phyloP scores from a whole-genome alignment of 2,113 vertebrate genomes.

The Tursiops truncatus region DNA sequence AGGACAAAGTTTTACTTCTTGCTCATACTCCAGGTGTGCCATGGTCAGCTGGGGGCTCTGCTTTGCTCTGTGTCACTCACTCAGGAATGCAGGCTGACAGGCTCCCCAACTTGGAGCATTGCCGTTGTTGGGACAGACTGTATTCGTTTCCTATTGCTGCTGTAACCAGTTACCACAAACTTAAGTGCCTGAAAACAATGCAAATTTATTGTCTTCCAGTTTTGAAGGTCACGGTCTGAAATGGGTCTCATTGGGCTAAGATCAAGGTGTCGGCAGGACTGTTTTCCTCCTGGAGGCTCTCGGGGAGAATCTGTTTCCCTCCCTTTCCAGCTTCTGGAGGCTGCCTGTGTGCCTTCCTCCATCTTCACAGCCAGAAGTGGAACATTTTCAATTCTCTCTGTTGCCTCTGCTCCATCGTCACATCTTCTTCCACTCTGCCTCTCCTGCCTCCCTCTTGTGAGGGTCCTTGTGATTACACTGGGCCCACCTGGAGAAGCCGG shows the following conservation, averaged over 20 bases:
- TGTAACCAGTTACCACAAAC: background rate
- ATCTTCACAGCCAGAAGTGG: background rate
- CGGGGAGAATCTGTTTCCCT: background rate
- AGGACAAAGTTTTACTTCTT: background rate
- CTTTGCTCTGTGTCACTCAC: background rate
- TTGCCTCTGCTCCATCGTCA: background rate
- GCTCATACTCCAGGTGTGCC: background rate
- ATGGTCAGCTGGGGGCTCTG: background rate
- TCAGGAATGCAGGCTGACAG: background rate
- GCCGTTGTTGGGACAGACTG: background rate
- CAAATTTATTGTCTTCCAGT: background rate
- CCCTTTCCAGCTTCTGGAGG: background rate
- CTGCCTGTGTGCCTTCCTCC: background rate
- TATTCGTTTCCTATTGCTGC: background rate
- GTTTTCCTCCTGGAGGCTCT: background rate
- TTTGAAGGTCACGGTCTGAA: background rate
- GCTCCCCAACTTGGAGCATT: background rate
- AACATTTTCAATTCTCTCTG: background rate
- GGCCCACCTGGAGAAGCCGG: background rate
- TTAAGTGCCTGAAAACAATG: background rate
- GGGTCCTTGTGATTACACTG: background rate
- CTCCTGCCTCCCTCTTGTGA: background rate
- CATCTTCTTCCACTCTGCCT: background rate
- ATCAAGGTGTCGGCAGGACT: background rate
- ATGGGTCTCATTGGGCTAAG: background rate